Conservation (phyloP, 2,113 vertebrate genomes). For the Microtus richardsoni region DNA sequence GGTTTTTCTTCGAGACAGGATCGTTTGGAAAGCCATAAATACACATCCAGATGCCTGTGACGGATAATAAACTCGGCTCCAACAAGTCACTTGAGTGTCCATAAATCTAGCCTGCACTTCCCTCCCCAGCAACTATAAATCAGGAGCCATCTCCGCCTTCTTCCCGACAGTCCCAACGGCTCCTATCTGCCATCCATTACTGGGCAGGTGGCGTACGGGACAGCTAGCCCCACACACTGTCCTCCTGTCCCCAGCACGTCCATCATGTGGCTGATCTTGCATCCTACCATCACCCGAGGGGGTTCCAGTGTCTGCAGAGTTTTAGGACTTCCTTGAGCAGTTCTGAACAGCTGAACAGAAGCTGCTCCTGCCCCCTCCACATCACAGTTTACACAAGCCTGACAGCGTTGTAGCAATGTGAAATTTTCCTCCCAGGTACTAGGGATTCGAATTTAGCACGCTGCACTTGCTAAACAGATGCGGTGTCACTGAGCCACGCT, state of each 20-base stretch:
- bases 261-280: neutral
- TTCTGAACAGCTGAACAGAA: neutral
- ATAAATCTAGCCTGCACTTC: constrained; percentile 80
- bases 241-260: neutral
- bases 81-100: constrained; percentile 77
- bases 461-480: neutral
- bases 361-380: neutral
- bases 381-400: neutral
- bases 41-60: constrained; percentile 71
- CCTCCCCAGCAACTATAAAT: constrained; percentile 77
- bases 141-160: constrained; percentile 77
- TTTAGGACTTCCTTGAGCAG: neutral
- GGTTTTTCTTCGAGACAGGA: constrained; percentile 62
- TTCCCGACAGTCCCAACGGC: constrained; percentile 41
- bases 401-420: neutral
- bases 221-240: constrained; percentile 61
- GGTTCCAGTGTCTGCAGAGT: neutral
- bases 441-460: neutral
- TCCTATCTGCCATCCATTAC: constrained; percentile 69
- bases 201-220: constrained; percentile 72
- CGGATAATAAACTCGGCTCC: constrained; percentile 79
- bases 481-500: neutral
- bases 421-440: neutral
- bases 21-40: constrained; percentile 78
- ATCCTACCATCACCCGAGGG: neutral